Percentiles rank a stretch among this genome's conserved stretches.
These are phyloP conservation scores for Papilio elwesi DNA, from an alignment of 2,888 invertebrate species.

Conservation along the genomic window DNA sequence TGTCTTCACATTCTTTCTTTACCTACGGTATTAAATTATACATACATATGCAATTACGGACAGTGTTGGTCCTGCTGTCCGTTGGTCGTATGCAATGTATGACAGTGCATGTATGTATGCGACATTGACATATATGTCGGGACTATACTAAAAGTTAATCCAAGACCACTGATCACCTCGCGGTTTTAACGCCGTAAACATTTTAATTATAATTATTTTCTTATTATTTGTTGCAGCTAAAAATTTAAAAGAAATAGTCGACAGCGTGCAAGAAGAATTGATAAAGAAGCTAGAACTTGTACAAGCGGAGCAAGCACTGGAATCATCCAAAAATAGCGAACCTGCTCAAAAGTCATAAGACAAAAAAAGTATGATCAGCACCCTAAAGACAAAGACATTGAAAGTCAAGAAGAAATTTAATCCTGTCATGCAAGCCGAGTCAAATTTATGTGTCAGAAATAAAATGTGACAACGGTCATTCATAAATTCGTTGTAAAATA, in stretches of 20 bases:
- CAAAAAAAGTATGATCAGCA: constrained; percentile 33
- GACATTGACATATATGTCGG: too few species aligned
- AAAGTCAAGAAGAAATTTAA: constrained; percentile 32
- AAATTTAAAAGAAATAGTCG: constrained; percentile 77
- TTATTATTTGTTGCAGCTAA: constrained; percentile 61
- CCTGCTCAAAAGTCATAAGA: constrained; percentile 37
- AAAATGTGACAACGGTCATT: constrained; percentile 31
- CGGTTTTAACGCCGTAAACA: not conserved
- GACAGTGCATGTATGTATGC: too few species aligned
- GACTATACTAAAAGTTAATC: too few species aligned
- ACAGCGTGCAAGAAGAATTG: constrained; percentile 77
- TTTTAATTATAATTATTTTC: not conserved
- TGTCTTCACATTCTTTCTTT: not conserved
- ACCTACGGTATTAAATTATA: too few species aligned
- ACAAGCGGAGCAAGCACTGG: constrained; percentile 58
- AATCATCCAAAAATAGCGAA: constrained; percentile 43
- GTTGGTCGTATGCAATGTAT: too few species aligned
- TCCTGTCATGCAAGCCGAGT: constrained; percentile 17
- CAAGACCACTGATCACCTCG: too few species aligned
- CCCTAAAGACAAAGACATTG: constrained; percentile 9
- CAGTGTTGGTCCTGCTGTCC: too few species aligned
- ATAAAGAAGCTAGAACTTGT: constrained; percentile 73
- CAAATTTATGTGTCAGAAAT: constrained; percentile 35
- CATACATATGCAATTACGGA: too few species aligned
- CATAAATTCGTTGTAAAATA: constrained; percentile 37